phyloP scores from a whole-genome alignment of 1,140 invertebrate genomes.

The Patella vulgata region DNA sequence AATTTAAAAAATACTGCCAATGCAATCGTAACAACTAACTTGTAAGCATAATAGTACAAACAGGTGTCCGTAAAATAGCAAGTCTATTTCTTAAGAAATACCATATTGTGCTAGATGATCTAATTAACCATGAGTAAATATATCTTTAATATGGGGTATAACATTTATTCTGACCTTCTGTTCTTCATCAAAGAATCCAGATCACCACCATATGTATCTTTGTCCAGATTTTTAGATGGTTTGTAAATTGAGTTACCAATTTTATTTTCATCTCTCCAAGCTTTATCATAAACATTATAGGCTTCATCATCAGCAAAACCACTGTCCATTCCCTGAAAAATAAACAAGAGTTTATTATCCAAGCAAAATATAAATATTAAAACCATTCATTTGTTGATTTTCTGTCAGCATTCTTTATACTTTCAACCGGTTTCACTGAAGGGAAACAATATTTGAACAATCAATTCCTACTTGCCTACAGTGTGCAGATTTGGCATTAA shows the following conservation, averaged over 20 bases:
- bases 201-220: conserved; percentile 91
- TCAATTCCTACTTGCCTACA: too few relatives aligned
- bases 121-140: too few relatives aligned
- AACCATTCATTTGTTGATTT: neutral
- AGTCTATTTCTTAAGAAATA: too few relatives aligned
- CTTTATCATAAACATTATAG: conserved; percentile 97
- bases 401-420: neutral
- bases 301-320: conserved; percentile 98
- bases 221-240: conserved; percentile 87
- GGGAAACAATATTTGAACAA: too few relatives aligned
- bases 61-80: too few relatives aligned
- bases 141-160: too few relatives aligned
- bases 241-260: conserved; percentile 92
- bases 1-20: too few relatives aligned
- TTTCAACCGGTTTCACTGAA: neutral
- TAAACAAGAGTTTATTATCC: neutral
- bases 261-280: conserved; percentile 75
- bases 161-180: conserved; percentile 73
- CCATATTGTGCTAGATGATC: too few relatives aligned
- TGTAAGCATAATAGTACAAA: too few relatives aligned
- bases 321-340: conserved; percentile 84
- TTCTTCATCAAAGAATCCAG: conserved; percentile 87
- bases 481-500: too few relatives aligned
- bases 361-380: neutral
- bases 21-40: too few relatives aligned